These are phyloP conservation scores for Gasterosteus nipponicus DNA, from an alignment of 2,113 vertebrate species.

Conservation along the genomic window DNA sequence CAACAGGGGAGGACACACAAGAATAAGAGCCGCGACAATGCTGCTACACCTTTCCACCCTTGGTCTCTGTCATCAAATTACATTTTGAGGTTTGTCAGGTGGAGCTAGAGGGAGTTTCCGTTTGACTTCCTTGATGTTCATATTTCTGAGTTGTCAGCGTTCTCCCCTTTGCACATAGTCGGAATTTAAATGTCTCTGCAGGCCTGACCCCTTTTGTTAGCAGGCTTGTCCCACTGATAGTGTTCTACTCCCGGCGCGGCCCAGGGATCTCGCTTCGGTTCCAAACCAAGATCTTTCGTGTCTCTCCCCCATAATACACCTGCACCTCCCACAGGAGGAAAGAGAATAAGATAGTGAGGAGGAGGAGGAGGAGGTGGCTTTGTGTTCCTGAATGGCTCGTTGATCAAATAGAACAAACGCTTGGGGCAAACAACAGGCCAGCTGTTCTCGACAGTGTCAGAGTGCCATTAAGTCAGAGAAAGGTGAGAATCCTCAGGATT, in stretches of 20 bases:
- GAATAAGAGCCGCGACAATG: neutral
- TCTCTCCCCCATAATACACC: neutral
- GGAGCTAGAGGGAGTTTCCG: neutral
- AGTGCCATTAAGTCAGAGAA: conserved; percentile 18
- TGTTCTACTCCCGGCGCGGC: conserved; percentile 16
- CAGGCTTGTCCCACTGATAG: conserved; percentile 31
- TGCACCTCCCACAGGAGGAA: conserved; percentile 14
- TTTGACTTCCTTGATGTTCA: conserved; percentile 21
- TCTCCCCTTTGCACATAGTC: conserved; percentile 5
- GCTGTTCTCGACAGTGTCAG: conserved; percentile 39
- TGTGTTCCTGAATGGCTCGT: conserved; percentile 27
- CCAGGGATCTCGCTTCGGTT: conserved; percentile 18
- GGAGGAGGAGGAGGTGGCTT: neutral
- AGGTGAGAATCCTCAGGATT: conserved; percentile 14
- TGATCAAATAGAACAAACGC: conserved; percentile 36
- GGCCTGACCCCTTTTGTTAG: conserved; percentile 14
- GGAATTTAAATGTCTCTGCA: conserved; percentile 45
- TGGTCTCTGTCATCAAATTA: neutral
- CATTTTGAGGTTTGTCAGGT: conserved; percentile 20
- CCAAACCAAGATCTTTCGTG: conserved; percentile 1
- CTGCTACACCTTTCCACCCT: neutral
- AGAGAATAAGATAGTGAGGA: neutral
- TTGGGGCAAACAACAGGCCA: conserved; percentile 23
- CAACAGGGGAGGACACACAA: no score
- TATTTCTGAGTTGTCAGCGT: neutral